Base-by-base conservation (phyloP, 2,113 vertebrate species). In the Acinonyx jubatus region DNA sequence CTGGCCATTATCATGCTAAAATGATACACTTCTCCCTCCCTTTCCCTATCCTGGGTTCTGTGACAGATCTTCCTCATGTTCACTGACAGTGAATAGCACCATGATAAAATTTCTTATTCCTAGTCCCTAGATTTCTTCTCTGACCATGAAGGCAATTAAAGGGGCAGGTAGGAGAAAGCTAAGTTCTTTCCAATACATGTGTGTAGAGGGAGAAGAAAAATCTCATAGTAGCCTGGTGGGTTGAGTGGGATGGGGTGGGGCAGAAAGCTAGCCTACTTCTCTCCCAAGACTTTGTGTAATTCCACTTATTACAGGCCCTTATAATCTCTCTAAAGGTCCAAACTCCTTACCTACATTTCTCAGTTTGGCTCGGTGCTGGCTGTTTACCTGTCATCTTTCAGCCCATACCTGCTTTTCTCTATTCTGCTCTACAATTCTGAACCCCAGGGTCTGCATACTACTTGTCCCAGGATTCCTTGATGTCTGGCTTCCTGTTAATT, bases 391-490 rank as follows among this genome's bases (percentile, higher is more conserved):
- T 36, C 41, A 16, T 36, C 74, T 68, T 85, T 82, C 68, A 61
- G 45, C 15, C 69, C 15, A 52, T 4, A 29, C 3, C 45, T 68
- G 33, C 15, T 92, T 80, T 82, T 45, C 33, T 96, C 27, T 7
- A 0, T 65, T 78, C 12, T 31, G 12, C 29, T 92, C 74, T 83
- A 0, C n/a, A 65, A 84, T 81, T 95, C 65, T 78, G 33, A 73
- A n/a, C 27, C 8, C 52, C 29, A 87, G 29, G 61, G 41, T 87
- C 69, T 41, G n/a, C 14, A n/a, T 52, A 31, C 31, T 52, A 11
- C 12, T 95, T 93, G 94, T 94, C 83, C 93, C 87, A 95, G 82
- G 48, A 76, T 82, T 76, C 73, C 61, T 52, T 45, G 31, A 57
- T 15, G 29, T 9, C 73, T 73, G 57, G 55, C 25, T 94, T 96